Conservation (phyloP, 2,113 vertebrate genomes). For the Rynchops niger region DNA sequence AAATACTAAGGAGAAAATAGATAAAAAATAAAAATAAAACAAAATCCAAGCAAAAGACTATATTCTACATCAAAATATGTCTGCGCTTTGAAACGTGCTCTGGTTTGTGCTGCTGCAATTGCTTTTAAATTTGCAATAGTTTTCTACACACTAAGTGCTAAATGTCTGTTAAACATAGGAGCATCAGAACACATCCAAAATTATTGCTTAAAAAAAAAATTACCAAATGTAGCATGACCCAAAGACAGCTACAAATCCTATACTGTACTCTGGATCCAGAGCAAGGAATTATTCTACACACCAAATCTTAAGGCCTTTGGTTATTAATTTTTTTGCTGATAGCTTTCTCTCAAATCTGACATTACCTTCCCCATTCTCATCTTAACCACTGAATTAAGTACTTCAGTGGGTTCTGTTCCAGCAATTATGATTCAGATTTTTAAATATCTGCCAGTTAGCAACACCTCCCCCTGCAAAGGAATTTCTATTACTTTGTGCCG, state of each 20-base stretch:
- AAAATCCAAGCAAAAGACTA: not conserved
- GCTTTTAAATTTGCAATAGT: not conserved
- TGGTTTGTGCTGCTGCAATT: not conserved
- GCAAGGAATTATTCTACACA: not conserved
- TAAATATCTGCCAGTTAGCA: not conserved
- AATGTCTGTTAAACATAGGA: not conserved
- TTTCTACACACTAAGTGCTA: not conserved
- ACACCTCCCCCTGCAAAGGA: accelerated
- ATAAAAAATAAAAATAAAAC: not conserved
- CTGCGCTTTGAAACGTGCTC: not conserved
- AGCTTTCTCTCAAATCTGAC: not conserved
- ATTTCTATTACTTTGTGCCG: not conserved
- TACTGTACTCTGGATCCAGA: not conserved
- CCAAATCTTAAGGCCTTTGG: not conserved
- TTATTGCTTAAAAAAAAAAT: not conserved
- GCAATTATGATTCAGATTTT: not conserved
- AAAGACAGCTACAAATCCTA: not conserved
- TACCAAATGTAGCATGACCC: not conserved
- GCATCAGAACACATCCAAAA: not conserved
- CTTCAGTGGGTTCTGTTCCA: not conserved
- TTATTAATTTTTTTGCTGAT: not conserved
- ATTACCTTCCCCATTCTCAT: not conserved
- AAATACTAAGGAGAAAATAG: not conserved
- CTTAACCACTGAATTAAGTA: not conserved
- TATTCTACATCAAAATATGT: not conserved